Evolutionary conservation across 1,140 invertebrate species (phyloP).

Genomic region (Saxidomus purpurata): DNA sequence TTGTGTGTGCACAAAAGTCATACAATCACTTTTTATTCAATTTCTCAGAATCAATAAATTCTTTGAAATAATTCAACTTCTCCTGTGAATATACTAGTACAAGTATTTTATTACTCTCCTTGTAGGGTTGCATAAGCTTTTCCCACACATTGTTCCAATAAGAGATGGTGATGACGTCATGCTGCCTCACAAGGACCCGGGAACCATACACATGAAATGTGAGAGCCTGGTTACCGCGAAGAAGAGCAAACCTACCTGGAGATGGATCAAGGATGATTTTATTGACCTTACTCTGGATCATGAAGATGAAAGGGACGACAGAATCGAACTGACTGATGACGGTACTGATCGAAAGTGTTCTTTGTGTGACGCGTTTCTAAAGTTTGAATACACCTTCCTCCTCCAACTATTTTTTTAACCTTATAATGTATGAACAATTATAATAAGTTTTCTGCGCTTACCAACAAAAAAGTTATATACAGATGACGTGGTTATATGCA

Average conservation of each 20-base stretch:
- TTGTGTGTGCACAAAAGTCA: too few relatives aligned
- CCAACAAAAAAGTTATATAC: too few relatives aligned
- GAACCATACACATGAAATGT: neutral
- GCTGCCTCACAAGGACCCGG: neutral
- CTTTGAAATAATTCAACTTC: too few relatives aligned
- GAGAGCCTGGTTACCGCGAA: neutral
- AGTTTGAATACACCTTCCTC: too few relatives aligned
- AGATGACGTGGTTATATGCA: too few relatives aligned
- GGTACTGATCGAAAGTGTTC: neutral
- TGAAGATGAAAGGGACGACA: neutral
- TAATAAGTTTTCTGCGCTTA: too few relatives aligned
- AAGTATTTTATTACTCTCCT: neutral
- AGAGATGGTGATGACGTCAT: slow-evolving; percentile 14
- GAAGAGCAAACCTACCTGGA: neutral
- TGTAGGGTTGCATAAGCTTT: neutral
- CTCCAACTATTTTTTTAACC: too few relatives aligned
- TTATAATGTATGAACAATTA: too few relatives aligned
- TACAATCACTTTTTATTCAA: too few relatives aligned
- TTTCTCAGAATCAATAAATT: too few relatives aligned
- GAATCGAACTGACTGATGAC: neutral
- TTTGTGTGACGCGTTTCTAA: too few relatives aligned
- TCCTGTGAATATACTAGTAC: too few relatives aligned
- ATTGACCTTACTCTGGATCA: neutral
- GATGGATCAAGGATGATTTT: slow-evolving; percentile 39
- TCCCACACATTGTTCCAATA: neutral